These are phyloP conservation scores for Petrocephalus sullivani DNA, from an alignment of 2,797 vertebrate species.

Conservation along the genomic window DNA sequence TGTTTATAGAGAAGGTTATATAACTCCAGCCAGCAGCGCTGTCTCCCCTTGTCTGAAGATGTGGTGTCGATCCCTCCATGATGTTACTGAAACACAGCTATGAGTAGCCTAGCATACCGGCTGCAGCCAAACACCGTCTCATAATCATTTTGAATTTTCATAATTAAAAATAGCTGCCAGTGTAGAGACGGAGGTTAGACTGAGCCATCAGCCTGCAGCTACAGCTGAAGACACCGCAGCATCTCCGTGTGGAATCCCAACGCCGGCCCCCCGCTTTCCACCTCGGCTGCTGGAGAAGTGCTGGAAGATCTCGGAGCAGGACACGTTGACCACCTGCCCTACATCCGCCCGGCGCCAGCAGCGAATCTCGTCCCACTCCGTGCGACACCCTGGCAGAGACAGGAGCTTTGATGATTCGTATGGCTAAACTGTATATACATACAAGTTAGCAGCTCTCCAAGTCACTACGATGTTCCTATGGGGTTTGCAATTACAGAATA, in stretches of 20 bases:
- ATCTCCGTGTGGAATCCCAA: not conserved
- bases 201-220: not conserved
- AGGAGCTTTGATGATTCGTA: not conserved
- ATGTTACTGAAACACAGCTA: not conserved
- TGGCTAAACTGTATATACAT: not conserved
- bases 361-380: conserved; percentile 73
- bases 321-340: conserved; percentile 69
- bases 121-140: not conserved
- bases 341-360: conserved; percentile 70
- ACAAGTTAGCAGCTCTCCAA: not conserved
- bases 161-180: not conserved
- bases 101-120: not conserved
- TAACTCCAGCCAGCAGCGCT: not conserved
- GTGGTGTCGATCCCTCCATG: not conserved
- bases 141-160: not conserved
- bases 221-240: not conserved
- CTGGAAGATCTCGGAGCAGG: conserved; percentile 71
- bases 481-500: not conserved
- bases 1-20: conserved; percentile 12
- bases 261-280: conserved; percentile 28
- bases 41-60: not conserved
- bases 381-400: conserved; percentile 58
- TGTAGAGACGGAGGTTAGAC: not conserved
- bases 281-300: conserved; percentile 72
- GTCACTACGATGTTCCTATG: not conserved